phyloP scores from a whole-genome alignment of 2,797 vertebrate species.

The Coranthus polyacanthus region DNA sequence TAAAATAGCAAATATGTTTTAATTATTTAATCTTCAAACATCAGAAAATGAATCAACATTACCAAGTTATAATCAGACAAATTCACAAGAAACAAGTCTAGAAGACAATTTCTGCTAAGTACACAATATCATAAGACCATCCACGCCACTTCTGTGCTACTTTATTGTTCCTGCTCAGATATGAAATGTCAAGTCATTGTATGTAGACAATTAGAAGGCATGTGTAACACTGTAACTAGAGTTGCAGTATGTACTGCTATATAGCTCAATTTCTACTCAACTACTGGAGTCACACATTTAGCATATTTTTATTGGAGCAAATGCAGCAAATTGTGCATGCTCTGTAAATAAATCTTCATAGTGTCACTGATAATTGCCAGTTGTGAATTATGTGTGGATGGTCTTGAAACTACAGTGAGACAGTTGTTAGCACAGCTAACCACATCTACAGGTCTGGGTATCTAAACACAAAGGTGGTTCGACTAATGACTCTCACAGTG shows the following conservation, averaged over 20 bases:
- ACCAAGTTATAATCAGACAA: slow-evolving; percentile 11
- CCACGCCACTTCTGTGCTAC: slow-evolving; percentile 42
- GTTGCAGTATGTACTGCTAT: not conserved
- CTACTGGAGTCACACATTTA: not conserved
- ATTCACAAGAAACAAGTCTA: slow-evolving; percentile 22
- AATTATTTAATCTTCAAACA: slow-evolving; percentile 33
- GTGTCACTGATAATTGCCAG: not conserved
- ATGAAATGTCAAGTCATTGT: too few relatives aligned
- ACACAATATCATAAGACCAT: slow-evolving; percentile 39
- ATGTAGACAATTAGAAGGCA: not conserved
- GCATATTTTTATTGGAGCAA: not conserved
- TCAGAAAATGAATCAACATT: slow-evolving; percentile 38
- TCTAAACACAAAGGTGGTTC: slow-evolving; percentile 54
- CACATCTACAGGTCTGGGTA: slow-evolving; percentile 47
- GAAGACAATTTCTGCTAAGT: slow-evolving; percentile 23
- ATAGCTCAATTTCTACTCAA: not conserved
- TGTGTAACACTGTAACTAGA: not conserved
- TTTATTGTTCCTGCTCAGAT: slow-evolving; percentile 1
- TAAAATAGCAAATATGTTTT: slow-evolving; percentile 3
- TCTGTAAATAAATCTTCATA: slow-evolving; percentile 1
- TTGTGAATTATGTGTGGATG: slow-evolving; percentile 50
- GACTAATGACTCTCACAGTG: slow-evolving; percentile 74
- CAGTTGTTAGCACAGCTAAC: slow-evolving; percentile 44
- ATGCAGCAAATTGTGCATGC: not conserved
- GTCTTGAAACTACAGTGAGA: slow-evolving; percentile 49